Evolutionary conservation across 2,888 invertebrate genomes (phyloP), one percentile per base, ranked within the genome.

Genomic region (Nomada hirtipes): DNA sequence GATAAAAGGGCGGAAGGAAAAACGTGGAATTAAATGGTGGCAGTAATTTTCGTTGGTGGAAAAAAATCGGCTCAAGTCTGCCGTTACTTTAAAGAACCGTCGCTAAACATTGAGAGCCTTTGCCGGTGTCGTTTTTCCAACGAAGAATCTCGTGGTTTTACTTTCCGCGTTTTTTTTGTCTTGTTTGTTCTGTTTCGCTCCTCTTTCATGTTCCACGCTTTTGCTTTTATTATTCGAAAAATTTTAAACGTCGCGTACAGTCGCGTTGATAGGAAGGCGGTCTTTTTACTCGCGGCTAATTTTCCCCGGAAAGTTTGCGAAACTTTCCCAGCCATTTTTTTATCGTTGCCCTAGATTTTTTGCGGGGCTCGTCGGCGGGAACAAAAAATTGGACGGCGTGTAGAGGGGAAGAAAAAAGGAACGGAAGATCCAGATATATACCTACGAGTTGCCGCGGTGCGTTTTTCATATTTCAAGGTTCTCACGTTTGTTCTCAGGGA

Each of bases 401-500:
- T 1, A 10, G 47, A 64, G 18, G 9, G 26, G 18, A 47, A 26
- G 52, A 4, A 18, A 11, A 15, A 4, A 36, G n/a, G 36, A 36
- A 4, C 29, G n/a, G 4, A 9, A 29, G 52, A 77, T 36, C 52
- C 29, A 55, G 10, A 36, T 52, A 47, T 50, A 7, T 1, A 57
- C 23, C 23, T 1, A 23, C 36, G 23, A 59, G 55, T 26, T 55
- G 59, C 20, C 50, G 47, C 23, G 67, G 57, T 52, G 57, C 68
- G 69, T 79, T 76, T 79, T 76, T 63, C 69, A 59, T 64, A 52
- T 76, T 76, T 72, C 53, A 53, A 60, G 44, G 65, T 60, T 36
- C 44, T 13, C 13, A 2, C 23, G 4, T 18, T 36, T 18, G 2
- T 18, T 23, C 47, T 47, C 9, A 10, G 10, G 10, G 15, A 9